A percentile compares a stretch with the other conserved stretches of the same genome.
Conservation (phyloP, 2,797 vertebrate species). For the Rhabdophis nuchalis region DNA sequence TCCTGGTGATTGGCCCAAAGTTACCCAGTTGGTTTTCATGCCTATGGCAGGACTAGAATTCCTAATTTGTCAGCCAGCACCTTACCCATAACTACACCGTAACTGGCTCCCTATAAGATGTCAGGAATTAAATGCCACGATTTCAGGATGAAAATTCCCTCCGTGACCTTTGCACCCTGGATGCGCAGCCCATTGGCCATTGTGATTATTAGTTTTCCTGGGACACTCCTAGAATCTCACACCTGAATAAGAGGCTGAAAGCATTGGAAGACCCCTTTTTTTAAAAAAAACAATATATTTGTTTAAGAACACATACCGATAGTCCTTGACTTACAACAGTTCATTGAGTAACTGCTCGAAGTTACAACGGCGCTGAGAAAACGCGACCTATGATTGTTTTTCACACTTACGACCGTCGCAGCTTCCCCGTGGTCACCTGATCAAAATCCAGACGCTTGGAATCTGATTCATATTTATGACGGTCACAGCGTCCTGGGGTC, state of each 20-base stretch:
- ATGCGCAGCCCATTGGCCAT: too few relatives aligned
- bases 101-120: neutral
- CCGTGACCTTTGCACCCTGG: neutral
- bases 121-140: neutral
- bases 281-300: neutral
- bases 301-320: neutral
- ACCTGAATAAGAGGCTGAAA: neutral
- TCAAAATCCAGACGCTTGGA: neutral
- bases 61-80: too few relatives aligned
- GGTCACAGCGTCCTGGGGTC: too few relatives aligned
- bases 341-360: too few relatives aligned
- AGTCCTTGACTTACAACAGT: too few relatives aligned
- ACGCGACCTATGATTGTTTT: too few relatives aligned
- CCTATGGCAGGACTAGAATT: too few relatives aligned
- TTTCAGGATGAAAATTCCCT: neutral
- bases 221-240: neutral
- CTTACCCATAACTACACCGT: fast-evolving
- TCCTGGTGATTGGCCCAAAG: too few relatives aligned
- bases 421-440: neutral
- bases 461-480: neutral
- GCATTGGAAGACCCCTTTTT: neutral
- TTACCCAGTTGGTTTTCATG: too few relatives aligned
- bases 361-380: too few relatives aligned
- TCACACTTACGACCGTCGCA: too few relatives aligned
- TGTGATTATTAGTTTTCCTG: neutral